These are phyloP conservation scores for Bos indicus DNA, from an alignment of 2,113 vertebrate species.

Conservation along the genomic window DNA sequence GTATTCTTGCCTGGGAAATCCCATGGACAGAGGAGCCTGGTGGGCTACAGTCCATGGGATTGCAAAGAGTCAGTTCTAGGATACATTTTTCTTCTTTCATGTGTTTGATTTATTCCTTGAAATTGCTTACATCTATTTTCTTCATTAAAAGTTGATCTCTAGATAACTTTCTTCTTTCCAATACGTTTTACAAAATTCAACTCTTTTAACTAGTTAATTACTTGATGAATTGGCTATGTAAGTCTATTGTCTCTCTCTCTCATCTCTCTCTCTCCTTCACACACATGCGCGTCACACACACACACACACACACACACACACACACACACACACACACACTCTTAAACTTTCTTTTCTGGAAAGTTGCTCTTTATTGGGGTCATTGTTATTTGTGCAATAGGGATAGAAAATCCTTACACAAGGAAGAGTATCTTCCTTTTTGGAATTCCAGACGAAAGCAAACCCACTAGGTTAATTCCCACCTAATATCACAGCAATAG, in stretches of 20 bases:
- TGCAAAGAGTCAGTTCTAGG: too few species aligned
- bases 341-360: neutral
- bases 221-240: neutral
- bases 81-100: too few species aligned
- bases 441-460: neutral
- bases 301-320: neutral
- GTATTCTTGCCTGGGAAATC: too few species aligned
- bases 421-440: neutral
- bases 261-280: neutral
- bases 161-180: neutral
- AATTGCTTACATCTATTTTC: too few species aligned
- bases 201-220: neutral
- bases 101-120: too few species aligned
- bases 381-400: neutral
- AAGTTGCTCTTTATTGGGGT: neutral
- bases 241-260: neutral
- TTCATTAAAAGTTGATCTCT: too few species aligned
- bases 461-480: neutral
- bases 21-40: too few species aligned
- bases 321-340: neutral
- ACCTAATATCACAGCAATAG: neutral
- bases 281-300: accelerated
- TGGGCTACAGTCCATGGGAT: too few species aligned
- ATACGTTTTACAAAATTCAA: neutral
- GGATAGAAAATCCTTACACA: neutral